Evolutionary conservation across 2,113 vertebrate species (phyloP), one percentile per base, ranked within the genome.

Genomic region (Cololabis saira): DNA sequence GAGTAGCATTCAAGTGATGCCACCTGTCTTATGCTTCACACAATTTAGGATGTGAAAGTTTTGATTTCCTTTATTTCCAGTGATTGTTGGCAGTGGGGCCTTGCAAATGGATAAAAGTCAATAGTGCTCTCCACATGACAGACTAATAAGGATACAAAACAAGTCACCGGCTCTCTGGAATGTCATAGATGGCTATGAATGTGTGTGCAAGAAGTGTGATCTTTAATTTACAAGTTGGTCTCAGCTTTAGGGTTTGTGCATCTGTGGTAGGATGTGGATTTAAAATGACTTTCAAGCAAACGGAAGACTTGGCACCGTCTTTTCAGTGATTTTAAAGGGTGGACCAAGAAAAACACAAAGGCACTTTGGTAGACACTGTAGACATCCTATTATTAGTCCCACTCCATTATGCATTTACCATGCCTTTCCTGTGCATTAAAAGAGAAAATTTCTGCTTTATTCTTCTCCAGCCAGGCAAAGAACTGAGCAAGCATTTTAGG

Each of bases 31-130:
- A 64, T 37, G 1, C 61, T 71, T 71, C 54, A 51, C 65, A 71
- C 78, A 78, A 72, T n/a, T 66, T 51, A 56, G 67, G 69, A 81
- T 77, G 73, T 76, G 40, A 64, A 73, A 71, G 71, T 78, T 80
- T 82, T 71, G 71, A 86, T 76, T 83, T 68, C 73, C 87, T 65
- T 61, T 74, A 61, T 81, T 86, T 63, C 63, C 54, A n/a, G 55
- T 57, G 45, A 45, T 62, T 70, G 78, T 74, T 69, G 66, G 67
- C 27, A n/a, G n/a, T n/a, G 33, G 55, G 65, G 67, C 16, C 60
- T 64, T 49, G 59, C 41, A 12, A 74, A 71, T 80, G 73, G 76
- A 78, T 75, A 64, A 49, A 78, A 78, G 60, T 82, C 71, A 72
- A 83, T 82, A 58, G 17, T 24, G 50, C 58, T 76, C 55, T 52